These are phyloP conservation scores for Hypomesus transpacificus DNA, from an alignment of 2,113 vertebrate species.

Conservation along the genomic window DNA sequence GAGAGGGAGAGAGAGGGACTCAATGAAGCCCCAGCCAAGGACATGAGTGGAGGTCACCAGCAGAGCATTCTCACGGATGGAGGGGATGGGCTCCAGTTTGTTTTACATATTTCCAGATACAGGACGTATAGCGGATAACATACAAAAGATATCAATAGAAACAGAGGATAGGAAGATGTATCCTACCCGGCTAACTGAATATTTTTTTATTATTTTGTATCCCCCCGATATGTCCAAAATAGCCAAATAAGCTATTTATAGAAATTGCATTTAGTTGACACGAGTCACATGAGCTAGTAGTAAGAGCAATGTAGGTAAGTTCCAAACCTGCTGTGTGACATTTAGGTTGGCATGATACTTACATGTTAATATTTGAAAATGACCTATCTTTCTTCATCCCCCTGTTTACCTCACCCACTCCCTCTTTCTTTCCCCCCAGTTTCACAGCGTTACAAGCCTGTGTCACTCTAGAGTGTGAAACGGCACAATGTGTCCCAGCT, in stretches of 20 bases:
- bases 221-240: no score
- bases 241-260: no score
- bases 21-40: slow-evolving; percentile 52
- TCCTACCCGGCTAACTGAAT: no score
- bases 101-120: no score
- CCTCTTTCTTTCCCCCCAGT: slow-evolving; percentile 3
- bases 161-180: no score
- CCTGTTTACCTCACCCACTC: not conserved
- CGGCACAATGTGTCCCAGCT: slow-evolving; percentile 72
- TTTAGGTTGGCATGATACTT: not conserved
- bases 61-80: not conserved
- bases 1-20: slow-evolving; percentile 23
- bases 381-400: slow-evolving; percentile 8
- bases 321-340: no score
- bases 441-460: slow-evolving; percentile 29
- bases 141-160: no score
- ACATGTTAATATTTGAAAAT: slow-evolving; percentile 14
- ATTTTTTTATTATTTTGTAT: no score
- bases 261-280: no score
- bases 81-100: not conserved
- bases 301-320: no score
- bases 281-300: no score
- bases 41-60: slow-evolving; percentile 34
- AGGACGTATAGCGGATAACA: no score
- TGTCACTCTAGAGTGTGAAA: slow-evolving; percentile 72